Conservation (phyloP, 53 echinoderm and acorn worm species). For the Patiria pectinifera region DNA sequence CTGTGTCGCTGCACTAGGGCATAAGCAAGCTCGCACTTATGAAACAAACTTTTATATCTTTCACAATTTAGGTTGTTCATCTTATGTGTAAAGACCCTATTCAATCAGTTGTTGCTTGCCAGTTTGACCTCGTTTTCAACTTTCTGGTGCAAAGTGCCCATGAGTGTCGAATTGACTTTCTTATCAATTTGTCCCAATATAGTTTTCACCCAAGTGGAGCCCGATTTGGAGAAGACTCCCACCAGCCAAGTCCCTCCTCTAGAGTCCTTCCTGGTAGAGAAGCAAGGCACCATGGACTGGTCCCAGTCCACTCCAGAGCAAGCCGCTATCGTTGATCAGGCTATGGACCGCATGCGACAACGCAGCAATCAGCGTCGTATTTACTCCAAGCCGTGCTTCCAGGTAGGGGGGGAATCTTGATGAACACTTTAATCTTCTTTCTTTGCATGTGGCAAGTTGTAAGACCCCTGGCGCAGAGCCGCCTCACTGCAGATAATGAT, state of each 20-base stretch:
- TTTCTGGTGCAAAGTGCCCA: not conserved
- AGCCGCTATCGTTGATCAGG: constrained; percentile 47
- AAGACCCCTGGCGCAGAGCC: too few species aligned
- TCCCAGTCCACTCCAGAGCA: constrained; percentile 44
- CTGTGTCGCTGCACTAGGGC: too few species aligned
- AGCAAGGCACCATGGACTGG: constrained; percentile 96
- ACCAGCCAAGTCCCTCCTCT: constrained; percentile 75
- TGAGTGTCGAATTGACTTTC: not conserved
- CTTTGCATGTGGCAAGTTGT: too few species aligned
- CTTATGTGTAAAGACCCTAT: too few species aligned
- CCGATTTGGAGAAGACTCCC: constrained; percentile 96
- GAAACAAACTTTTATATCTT: too few species aligned
- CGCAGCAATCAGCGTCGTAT: constrained; percentile 87
- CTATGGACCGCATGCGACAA: constrained; percentile 89
- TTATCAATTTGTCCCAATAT: not conserved
- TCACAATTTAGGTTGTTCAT: too few species aligned
- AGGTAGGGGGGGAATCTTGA: not conserved
- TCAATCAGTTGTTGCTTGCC: too few species aligned
- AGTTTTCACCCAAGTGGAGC: constrained; percentile 98
- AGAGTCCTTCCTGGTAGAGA: constrained; percentile 81
- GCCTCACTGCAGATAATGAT: too few species aligned
- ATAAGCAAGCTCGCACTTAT: too few species aligned
- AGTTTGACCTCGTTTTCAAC: not conserved
- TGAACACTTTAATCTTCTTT: too few species aligned
- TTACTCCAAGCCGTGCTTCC: constrained; percentile 91